phyloP scores from a whole-genome alignment of 1,140 invertebrate genomes.

The Adelges cooleyi region DNA sequence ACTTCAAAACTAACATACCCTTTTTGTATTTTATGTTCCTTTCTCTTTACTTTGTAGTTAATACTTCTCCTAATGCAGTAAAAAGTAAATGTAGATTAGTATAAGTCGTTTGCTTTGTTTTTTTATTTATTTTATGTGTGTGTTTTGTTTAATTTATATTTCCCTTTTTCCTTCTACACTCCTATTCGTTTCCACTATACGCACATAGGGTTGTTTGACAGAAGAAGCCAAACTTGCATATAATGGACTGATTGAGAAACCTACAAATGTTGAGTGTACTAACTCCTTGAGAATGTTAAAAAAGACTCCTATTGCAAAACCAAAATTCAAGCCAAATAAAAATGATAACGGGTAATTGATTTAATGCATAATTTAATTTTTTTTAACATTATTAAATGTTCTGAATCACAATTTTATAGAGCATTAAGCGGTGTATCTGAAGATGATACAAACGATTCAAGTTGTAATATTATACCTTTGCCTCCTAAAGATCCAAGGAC shows the following conservation, averaged over 20 bases:
- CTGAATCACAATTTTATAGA: neutral
- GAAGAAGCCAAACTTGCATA: slow-evolving; percentile 81
- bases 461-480: slow-evolving; percentile 61
- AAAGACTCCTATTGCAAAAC: slow-evolving; percentile 48
- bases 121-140: slow-evolving; percentile 34
- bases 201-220: slow-evolving; percentile 55
- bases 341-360: slow-evolving; percentile 7
- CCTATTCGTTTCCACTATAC: slow-evolving; percentile 34
- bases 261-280: slow-evolving; percentile 9
- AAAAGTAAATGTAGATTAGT: no score
- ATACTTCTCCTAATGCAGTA: no score
- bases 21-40: no score
- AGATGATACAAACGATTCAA: neutral
- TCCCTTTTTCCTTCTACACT: slow-evolving; percentile 38
- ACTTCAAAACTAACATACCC: no score
- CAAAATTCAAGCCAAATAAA: slow-evolving; percentile 32
- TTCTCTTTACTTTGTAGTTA: no score
- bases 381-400: neutral
- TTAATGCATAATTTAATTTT: neutral
- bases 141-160: slow-evolving; percentile 38
- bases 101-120: slow-evolving; percentile 33
- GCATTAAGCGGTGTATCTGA: neutral
- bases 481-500: slow-evolving; percentile 66
- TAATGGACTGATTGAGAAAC: slow-evolving; percentile 74
- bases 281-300: slow-evolving; percentile 58